Base-by-base conservation (phyloP, 2,888 invertebrate species). In the Megaustenia siamemsis region DNA sequence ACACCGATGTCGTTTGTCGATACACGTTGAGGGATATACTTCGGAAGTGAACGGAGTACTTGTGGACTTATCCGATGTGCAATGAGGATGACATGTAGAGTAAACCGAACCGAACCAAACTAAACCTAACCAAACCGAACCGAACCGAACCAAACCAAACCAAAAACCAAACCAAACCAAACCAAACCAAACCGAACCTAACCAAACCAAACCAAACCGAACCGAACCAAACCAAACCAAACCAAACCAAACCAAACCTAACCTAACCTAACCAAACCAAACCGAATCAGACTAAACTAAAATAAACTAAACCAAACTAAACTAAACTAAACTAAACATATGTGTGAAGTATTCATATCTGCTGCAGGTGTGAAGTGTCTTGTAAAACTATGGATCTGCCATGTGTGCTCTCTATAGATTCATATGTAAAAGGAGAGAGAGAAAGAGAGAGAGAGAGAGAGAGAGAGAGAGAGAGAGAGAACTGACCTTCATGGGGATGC, bases 401-500 rank as follows among this genome's bases (percentile, higher is more conserved):
- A n/a, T n/a, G n/a, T n/a, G n/a, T n/a, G n/a, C n/a, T n/a, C n/a
- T n/a, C n/a, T n/a, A 15, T 6, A 49, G 63, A 63, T 63, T 15
- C 28, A n/a, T 6, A 63, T 28, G 8, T 28, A 32, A 40, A 66
- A 66, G 32, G 63, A 45, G 83, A 76, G 68, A 77, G 24, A 83
- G 68, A 77, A 63, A 82, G 66, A 82, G 82, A 75, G 82, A 60
- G 63, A 73, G 49, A 82, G 60, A 56, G 32, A 63, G 56, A 68
- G 63, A 63, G 63, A 76, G 53, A 76, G 76, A 53, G 56, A 56
- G 53, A 76, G 56, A 76, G 18, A 15, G 53, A 18, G 21, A 10
- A 53, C 87, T 84, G 88, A 94, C 95, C 93, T 99, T 99, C 99
- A 99, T 99, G 1, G 99, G 99, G 91, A 99, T 99, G 5, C 91